Conservation (phyloP, 2,888 invertebrate species). For the Encarsia formosa region DNA sequence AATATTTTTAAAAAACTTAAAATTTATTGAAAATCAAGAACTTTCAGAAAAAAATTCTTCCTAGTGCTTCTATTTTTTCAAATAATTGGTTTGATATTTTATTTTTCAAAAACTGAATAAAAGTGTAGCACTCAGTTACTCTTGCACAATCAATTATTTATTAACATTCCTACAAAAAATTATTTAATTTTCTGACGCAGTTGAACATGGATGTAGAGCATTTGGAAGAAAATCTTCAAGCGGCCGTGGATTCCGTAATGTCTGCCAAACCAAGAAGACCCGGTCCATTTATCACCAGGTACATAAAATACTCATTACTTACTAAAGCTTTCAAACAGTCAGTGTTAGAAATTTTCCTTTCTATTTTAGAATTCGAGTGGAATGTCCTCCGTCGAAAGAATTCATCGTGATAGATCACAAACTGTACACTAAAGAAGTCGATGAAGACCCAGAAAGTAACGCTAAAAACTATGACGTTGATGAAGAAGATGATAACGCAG, state of each 20-base stretch:
- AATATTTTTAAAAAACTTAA: too few species aligned
- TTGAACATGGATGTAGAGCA: constrained; percentile 68
- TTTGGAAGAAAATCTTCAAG: constrained; percentile 69
- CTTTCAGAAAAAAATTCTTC: too few species aligned
- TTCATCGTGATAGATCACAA: constrained; percentile 63
- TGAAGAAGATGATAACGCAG: constrained; percentile 22
- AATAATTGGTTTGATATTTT: too few species aligned
- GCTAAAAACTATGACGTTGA: constrained; percentile 25
- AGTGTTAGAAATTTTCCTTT: too few species aligned
- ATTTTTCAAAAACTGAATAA: too few species aligned
- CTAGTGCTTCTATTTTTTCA: too few species aligned
- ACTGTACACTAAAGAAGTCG: constrained; percentile 32
- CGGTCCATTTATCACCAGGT: constrained; percentile 69
- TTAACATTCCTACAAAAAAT: too few species aligned
- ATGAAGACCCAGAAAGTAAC: constrained; percentile 35
- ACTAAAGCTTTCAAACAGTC: too few species aligned
- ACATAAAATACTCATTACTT: constrained; percentile 36
- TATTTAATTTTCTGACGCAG: too few species aligned
- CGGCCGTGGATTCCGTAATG: constrained; percentile 64
- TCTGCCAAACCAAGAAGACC: constrained; percentile 62
- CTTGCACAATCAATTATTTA: too few species aligned
- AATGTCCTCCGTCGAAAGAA: constrained; percentile 64
- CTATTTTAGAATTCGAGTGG: constrained; percentile 60
- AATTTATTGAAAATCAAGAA: too few species aligned
- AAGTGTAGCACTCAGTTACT: too few species aligned